A percentile compares a stretch with the other conserved stretches of the same genome.
Conservation (phyloP, 2,888 invertebrate species). For the Chelonus formosanus region DNA sequence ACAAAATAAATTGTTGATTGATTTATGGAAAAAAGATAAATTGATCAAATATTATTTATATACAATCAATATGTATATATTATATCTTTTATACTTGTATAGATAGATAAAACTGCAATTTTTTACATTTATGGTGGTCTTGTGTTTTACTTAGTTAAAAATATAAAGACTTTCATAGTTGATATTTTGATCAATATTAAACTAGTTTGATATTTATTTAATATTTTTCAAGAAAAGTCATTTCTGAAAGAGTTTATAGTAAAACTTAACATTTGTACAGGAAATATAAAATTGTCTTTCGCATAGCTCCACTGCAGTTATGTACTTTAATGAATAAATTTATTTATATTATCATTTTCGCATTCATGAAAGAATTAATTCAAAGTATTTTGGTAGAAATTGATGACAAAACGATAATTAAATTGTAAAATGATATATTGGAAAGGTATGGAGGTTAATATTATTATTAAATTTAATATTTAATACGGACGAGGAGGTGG, state of each 20-base stretch:
- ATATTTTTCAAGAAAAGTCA: not conserved
- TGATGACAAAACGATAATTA: not conserved
- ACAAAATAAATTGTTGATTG: constrained; percentile 33
- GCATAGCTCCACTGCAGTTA: not conserved
- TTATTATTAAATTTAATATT: constrained; percentile 36
- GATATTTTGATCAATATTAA: no score
- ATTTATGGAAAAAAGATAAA: constrained; percentile 20
- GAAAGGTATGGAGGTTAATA: not conserved
- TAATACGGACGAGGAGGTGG: constrained; percentile 67
- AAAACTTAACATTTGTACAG: not conserved
- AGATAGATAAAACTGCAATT: constrained; percentile 19
- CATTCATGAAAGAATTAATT: not conserved
- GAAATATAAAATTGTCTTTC: not conserved
- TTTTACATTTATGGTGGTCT: constrained; percentile 15
- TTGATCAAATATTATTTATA: constrained; percentile 23
- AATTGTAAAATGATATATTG: not conserved
- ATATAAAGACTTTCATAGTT: not conserved
- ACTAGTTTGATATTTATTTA: no score
- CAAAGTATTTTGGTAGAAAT: no score
- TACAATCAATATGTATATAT: constrained; percentile 22
- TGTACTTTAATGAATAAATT: constrained; percentile 3
- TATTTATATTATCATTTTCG: no score
- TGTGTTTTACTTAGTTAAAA: constrained; percentile 19
- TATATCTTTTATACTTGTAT: constrained; percentile 35
- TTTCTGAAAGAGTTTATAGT: not conserved